Evolutionary conservation across 1,140 invertebrate genomes (phyloP).

Genomic region (Drosophila kepulauana): DNA sequence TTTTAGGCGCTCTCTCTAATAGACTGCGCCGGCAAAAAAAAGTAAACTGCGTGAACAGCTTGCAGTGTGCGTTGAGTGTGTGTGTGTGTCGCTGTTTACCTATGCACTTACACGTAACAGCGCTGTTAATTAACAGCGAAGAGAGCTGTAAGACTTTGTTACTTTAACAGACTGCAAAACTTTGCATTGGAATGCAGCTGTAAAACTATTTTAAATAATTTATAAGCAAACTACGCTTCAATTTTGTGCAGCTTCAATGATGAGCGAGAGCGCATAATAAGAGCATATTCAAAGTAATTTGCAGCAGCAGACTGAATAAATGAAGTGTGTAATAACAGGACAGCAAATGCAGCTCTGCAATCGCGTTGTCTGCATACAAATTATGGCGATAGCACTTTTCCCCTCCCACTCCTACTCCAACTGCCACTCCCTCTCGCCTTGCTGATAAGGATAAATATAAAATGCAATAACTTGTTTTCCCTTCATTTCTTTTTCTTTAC

Average conservation of each 20-base stretch:
- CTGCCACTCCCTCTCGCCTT: neutral
- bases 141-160: neutral
- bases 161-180: neutral
- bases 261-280: neutral
- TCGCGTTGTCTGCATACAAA: constrained; percentile 39
- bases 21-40: neutral
- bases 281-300: neutral
- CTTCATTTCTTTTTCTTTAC: neutral
- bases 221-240: neutral
- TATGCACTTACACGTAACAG: neutral
- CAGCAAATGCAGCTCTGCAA: constrained; percentile 29
- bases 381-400: constrained; percentile 7
- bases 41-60: neutral
- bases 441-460: constrained; percentile 39
- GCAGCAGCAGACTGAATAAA: constrained; percentile 7
- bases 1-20: neutral
- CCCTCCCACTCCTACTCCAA: neutral
- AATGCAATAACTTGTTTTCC: constrained; percentile 29
- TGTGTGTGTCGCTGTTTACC: neutral
- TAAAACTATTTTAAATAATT: neutral
- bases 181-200: neutral
- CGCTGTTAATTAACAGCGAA: constrained; percentile 3
- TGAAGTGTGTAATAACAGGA: constrained; percentile 29
- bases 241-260: neutral
- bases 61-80: neutral